A percentile compares a stretch with the other conserved stretches of the same genome.
Evolutionary conservation across 2,888 invertebrate genomes (phyloP).

Genomic region (Lasioglossum vierecki): DNA sequence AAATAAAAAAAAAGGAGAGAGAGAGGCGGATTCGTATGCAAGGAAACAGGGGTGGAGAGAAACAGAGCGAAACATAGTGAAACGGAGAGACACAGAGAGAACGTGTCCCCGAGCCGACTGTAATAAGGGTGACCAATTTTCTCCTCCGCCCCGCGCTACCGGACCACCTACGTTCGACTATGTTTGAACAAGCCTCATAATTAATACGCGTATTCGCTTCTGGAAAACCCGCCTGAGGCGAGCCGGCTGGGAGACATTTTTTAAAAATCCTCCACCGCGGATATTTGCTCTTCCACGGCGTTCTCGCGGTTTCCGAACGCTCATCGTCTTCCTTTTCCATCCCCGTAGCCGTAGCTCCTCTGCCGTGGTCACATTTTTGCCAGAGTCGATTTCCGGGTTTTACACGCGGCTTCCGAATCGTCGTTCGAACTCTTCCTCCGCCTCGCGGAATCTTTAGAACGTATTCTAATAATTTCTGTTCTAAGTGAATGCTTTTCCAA

Average conservation of each 20-base stretch:
- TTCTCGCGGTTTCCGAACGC: slow-evolving; percentile 48
- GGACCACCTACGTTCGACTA: slow-evolving; percentile 73
- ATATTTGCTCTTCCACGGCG: slow-evolving; percentile 62
- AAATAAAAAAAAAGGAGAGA: slow-evolving; percentile 49
- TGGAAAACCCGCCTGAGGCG: slow-evolving; percentile 60
- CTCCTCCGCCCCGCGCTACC: slow-evolving; percentile 32
- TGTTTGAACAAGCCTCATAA: slow-evolving; percentile 84
- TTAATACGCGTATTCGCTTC: slow-evolving; percentile 82
- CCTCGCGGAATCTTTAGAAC: not conserved
- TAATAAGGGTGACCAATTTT: slow-evolving; percentile 77
- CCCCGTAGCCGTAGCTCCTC: not conserved
- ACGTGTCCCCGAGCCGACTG: slow-evolving; percentile 64
- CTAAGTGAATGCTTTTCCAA: not conserved
- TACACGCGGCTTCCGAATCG: not conserved
- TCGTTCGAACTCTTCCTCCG: not conserved
- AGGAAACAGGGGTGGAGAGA: slow-evolving; percentile 11
- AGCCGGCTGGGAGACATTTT: slow-evolving; percentile 66
- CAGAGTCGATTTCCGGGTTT: not conserved
- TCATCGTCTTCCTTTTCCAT: slow-evolving; percentile 42
- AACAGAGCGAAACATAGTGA: slow-evolving; percentile 20
- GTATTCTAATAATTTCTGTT: not conserved
- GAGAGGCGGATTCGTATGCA: not conserved
- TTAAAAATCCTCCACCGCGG: slow-evolving; percentile 61
- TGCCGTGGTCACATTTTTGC: not conserved
- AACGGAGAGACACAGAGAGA: slow-evolving; percentile 33